These are phyloP conservation scores for Corvus hawaiiensis DNA, from an alignment of 2,113 vertebrate species.

Conservation along the genomic window DNA sequence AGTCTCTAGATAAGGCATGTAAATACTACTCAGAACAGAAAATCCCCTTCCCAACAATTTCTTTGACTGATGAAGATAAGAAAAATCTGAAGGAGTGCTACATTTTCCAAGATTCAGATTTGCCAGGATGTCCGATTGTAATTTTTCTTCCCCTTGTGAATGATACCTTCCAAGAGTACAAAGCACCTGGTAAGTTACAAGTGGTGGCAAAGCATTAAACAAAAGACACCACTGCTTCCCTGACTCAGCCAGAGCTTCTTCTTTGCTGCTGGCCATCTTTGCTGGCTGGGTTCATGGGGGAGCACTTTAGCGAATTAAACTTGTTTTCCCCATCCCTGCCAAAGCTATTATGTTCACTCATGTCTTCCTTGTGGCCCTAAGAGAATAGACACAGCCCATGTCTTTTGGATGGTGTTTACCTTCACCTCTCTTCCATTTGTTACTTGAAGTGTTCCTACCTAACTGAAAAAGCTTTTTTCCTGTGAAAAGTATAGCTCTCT, in stretches of 20 bases:
- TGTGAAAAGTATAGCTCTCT: neutral
- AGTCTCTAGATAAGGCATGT: slow-evolving; percentile 70
- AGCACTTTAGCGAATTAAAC: neutral
- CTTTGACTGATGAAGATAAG: slow-evolving; percentile 62
- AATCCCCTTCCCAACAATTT: slow-evolving; percentile 73
- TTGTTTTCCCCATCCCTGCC: neutral
- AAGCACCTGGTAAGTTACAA: slow-evolving; percentile 72
- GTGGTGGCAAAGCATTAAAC: neutral
- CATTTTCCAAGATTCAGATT: slow-evolving; percentile 58
- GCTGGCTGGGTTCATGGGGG: neutral
- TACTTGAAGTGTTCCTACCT: neutral
- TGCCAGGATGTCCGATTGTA: slow-evolving; percentile 57
- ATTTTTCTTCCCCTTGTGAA: slow-evolving; percentile 79
- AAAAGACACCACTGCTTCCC: neutral
- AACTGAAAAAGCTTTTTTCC: neutral
- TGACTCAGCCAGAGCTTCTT: neutral
- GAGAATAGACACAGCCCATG: neutral
- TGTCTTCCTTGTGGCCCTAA: neutral
- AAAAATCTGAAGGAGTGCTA: slow-evolving; percentile 77
- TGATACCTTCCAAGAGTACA: slow-evolving; percentile 75
- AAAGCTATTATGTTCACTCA: neutral
- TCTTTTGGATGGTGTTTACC: neutral
- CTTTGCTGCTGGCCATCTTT: neutral
- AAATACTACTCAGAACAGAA: slow-evolving; percentile 72
- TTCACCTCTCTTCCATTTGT: neutral